Evolutionary conservation across 2,113 vertebrate species (phyloP), one percentile per base, ranked within the genome.

Genomic region (Pan troglodytes): DNA sequence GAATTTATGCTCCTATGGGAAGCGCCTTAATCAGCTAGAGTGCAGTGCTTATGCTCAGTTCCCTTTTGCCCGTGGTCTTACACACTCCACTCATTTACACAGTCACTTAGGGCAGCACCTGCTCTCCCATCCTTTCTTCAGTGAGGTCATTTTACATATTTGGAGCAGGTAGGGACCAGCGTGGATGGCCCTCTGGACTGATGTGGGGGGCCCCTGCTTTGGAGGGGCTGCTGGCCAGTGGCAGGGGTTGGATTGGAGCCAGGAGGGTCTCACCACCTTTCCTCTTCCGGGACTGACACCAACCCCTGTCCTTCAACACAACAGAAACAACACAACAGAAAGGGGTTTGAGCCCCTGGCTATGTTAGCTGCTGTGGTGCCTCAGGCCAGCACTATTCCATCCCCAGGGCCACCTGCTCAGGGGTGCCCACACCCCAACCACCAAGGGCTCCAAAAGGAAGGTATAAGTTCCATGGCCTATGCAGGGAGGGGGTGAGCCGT

Each of bases 1-100:
- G 38, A 5, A 7, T 8, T 57, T 1, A 1, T 2, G 0, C 2
- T 2, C 67, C 82, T 10, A 1, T 0, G 40, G 38, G 10, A 32
- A 35, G 32, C 25, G 6, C 68, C 23, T 25, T 14, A 14, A 14
- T 40, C 43, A 32, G 4, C 40, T 12, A 2, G 9, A 8, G n/a
- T 8, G 1, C 22, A 1, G 22, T 20, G 30, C 45, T 57, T 16
- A 3, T 0, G 20, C 10, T 25, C 38, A 3, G 17, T 12, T 2
- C 22, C 22, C 57, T 59, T 59, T 59, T 1, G 8, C 8, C 57
- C 6, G 9, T 59, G 57, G 25, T 3, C 48, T 32, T 13, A 43
- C 38, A 23, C 23, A 40, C 50, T 2, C 35, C 3, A 2, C 70
- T 6, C 23, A 2, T 18, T 52, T 22, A 50, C 72, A 6, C 4